Percentiles rank a stretch among this genome's conserved stretches.
These are phyloP conservation scores for Ursus arctos DNA, from an alignment of 2,113 vertebrate genomes.

Conservation along the genomic window DNA sequence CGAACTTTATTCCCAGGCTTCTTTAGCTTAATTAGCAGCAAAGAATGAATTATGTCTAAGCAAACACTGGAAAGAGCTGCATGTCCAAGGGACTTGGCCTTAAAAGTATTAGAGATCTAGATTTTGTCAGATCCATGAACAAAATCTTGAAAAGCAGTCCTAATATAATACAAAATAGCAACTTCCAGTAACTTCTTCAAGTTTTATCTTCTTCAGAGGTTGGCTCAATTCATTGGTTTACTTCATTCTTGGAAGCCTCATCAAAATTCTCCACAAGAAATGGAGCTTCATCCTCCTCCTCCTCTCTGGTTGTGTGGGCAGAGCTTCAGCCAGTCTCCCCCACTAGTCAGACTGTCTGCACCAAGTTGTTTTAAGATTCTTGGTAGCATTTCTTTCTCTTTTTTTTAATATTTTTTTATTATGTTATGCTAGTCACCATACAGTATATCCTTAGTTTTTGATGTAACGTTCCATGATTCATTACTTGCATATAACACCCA, in stretches of 20 bases:
- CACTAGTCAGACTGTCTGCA: not conserved
- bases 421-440: too few relatives aligned
- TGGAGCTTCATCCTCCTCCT: not conserved
- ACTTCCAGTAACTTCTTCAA: not conserved
- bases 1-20: not conserved
- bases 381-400: not conserved
- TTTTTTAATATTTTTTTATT: too few relatives aligned
- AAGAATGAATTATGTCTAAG: not conserved
- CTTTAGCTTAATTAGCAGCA: not conserved
- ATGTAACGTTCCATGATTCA: too few relatives aligned
- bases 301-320: constrained; percentile 45
- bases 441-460: too few relatives aligned
- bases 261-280: not conserved
- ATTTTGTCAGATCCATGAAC: not conserved
- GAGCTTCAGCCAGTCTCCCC: not conserved
- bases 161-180: not conserved
- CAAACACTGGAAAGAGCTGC: not conserved
- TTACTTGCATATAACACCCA: too few relatives aligned
- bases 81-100: not conserved
- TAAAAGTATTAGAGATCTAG: not conserved
- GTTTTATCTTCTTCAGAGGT: not conserved
- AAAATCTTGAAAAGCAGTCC: not conserved
- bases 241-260: not conserved
- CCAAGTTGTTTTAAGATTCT: not conserved
- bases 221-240: not conserved